Base-by-base conservation (phyloP, 2,888 invertebrate species). In the Rotaria socialis region DNA sequence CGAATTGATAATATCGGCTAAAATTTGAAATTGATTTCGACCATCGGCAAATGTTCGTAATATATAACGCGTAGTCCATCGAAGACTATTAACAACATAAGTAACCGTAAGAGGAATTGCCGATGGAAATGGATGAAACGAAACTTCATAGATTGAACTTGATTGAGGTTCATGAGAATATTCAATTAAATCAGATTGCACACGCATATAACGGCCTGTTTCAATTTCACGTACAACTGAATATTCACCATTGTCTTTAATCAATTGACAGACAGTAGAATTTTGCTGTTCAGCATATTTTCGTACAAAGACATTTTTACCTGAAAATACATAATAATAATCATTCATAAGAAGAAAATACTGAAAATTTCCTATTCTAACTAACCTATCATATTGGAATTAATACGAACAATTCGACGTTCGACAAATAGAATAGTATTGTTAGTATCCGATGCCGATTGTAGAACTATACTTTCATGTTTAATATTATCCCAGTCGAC, bases 41-140 rank as follows among this genome's bases (percentile, higher is more conserved):
- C 80, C 80, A 80, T 80, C 16, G 4, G 24, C 10, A 47, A 47
- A 80, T 47, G 47, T 80, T 43, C 47, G 43, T 6, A 80, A 47
- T 80, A n/a, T 47, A 80, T 80, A 80, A 47, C 80, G 80, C 19
- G 47, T n/a, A 80, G n/a, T 24, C 80, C 80, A 80, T 19, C 47
- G 43, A 22, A 80, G 47, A 80, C n/a, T 80, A 47, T 47, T 80
- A 10, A 80, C 10, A n/a, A 80, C 4, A 47, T 47, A 80, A 5
- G 47, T 80, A 14, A 80, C 10, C 10, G 47, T 47, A 4, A 47
- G 2, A 47, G 80, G n/a, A 47, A 41, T 10, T 47, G 47, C n/a
- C 2, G 24, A 4, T 43, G 35, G 24, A 10, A 47, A 14, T 80
- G 43, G 43, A 80, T 80, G 6, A 80, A 80, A 80, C 0, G 80